These are phyloP conservation scores for Petroica traversi DNA, from an alignment of 2,113 vertebrate species.

Conservation along the genomic window DNA sequence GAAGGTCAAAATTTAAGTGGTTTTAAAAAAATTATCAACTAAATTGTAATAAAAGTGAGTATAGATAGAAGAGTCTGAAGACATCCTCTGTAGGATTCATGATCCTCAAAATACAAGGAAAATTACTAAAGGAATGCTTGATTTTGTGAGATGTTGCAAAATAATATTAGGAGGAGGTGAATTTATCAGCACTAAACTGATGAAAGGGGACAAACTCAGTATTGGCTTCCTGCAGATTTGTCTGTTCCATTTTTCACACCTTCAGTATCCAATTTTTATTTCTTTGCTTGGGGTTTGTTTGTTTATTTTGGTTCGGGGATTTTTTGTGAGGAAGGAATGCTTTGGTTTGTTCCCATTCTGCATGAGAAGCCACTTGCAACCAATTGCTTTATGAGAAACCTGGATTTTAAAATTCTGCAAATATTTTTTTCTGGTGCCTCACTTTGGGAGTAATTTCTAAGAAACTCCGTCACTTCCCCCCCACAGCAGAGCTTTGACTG, in stretches of 20 bases:
- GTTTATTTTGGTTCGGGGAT: neutral
- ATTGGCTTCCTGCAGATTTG: neutral
- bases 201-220: neutral
- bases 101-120: neutral
- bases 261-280: neutral
- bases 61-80: neutral
- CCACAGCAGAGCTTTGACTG: neutral
- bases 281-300: neutral
- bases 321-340: neutral
- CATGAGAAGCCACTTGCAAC: neutral
- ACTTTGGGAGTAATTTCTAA: neutral
- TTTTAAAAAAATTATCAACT: neutral
- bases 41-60: neutral
- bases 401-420: neutral
- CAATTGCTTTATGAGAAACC: neutral
- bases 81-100: accelerated
- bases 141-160: neutral
- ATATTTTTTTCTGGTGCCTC: neutral
- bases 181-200: neutral
- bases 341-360: neutral
- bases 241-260: neutral
- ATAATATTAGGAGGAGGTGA: neutral
- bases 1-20: accelerated
- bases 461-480: neutral
- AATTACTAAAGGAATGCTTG: neutral